Percentiles rank a stretch among this genome's conserved stretches.
Evolutionary conservation across 2,888 invertebrate species (phyloP).

Genomic region (Yponomeuta sedellus): DNA sequence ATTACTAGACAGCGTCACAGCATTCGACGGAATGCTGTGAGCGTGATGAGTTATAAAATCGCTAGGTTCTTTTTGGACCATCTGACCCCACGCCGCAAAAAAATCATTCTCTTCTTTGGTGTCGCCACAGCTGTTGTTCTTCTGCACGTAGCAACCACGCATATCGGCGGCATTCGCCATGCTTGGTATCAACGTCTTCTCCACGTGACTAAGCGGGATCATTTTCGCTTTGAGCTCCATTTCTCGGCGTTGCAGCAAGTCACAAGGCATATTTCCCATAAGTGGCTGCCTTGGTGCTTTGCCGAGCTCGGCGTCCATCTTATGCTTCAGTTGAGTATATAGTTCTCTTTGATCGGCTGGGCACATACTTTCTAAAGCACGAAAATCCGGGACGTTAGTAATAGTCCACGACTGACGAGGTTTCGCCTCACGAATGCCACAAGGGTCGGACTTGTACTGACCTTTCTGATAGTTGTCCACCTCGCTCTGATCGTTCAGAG

Average conservation of each 20-base stretch:
- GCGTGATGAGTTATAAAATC: slow-evolving; percentile 70
- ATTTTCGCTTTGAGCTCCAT: slow-evolving; percentile 69
- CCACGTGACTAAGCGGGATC: slow-evolving; percentile 69
- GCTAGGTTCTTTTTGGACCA: slow-evolving; percentile 72
- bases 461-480: slow-evolving; percentile 56
- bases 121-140: slow-evolving; percentile 70
- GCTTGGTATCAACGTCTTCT: slow-evolving; percentile 65
- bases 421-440: slow-evolving; percentile 58
- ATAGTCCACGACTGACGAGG: slow-evolving; percentile 72
- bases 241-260: slow-evolving; percentile 60
- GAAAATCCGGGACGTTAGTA: slow-evolving; percentile 62
- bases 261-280: slow-evolving; percentile 51
- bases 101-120: slow-evolving; percentile 72
- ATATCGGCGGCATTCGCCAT: slow-evolving; percentile 61
- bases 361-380: slow-evolving; percentile 60
- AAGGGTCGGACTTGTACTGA: slow-evolving; percentile 62
- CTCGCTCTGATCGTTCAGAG: slow-evolving; percentile 57
- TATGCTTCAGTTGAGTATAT: slow-evolving; percentile 63
- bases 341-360: slow-evolving; percentile 63
- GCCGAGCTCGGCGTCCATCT: slow-evolving; percentile 67
- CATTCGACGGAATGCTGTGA: slow-evolving; percentile 64
- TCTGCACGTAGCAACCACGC: slow-evolving; percentile 57
- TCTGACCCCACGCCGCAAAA: slow-evolving; percentile 76
- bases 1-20: slow-evolving; percentile 66
- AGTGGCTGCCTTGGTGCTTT: slow-evolving; percentile 61